Conservation (phyloP, 2,888 invertebrate genomes). For the Ectemnius continuus region DNA sequence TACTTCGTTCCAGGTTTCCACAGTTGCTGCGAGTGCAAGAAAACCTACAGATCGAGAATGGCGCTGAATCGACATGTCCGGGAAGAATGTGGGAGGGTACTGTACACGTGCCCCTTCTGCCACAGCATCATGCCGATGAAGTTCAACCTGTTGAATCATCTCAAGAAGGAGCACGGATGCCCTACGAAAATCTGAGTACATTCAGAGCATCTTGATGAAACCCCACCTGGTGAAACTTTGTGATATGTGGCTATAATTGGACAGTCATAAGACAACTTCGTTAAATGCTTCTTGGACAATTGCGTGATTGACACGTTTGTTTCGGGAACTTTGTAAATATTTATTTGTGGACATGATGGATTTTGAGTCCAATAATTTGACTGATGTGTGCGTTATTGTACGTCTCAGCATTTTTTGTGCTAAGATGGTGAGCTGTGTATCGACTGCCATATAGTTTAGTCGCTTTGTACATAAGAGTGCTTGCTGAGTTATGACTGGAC, state of each 20-base stretch:
- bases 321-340: slow-evolving; percentile 1
- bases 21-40: slow-evolving; percentile 79
- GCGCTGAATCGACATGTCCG: slow-evolving; percentile 75
- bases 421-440: not conserved
- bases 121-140: slow-evolving; percentile 68
- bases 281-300: not conserved
- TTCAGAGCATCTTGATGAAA: too few relatives aligned
- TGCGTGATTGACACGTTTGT: not conserved
- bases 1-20: slow-evolving; percentile 64
- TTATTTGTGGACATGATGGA: too few relatives aligned
- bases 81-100: slow-evolving; percentile 72
- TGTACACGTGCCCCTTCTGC: slow-evolving; percentile 71
- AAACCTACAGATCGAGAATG: slow-evolving; percentile 80
- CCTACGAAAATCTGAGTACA: slow-evolving; percentile 36
- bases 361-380: not conserved
- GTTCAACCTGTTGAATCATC: slow-evolving; percentile 67
- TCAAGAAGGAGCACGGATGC: slow-evolving; percentile 63
- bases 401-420: not conserved
- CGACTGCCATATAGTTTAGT: slow-evolving; percentile 1
- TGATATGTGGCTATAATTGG: too few relatives aligned
- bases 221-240: too few relatives aligned
- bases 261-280: not conserved
- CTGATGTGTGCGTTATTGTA: slow-evolving; percentile 3
- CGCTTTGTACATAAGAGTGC: not conserved
- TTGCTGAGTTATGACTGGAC: not conserved